A percentile compares a stretch with the other conserved stretches of the same genome.
Conservation (phyloP, 2,113 vertebrate genomes). For the Ceyx cyanopectus region DNA sequence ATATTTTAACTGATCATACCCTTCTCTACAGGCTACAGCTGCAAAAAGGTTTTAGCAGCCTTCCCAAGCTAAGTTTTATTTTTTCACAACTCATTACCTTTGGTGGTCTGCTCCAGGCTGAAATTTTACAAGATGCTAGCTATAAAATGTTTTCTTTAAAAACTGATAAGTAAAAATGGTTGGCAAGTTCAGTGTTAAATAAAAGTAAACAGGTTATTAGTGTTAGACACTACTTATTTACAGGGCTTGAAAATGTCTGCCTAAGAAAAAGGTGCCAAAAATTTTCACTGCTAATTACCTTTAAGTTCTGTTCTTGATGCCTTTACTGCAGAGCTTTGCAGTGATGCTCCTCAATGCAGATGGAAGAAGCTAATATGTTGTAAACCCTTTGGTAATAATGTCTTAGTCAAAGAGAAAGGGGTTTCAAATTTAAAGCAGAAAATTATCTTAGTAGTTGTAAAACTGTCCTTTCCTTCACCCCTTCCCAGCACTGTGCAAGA, state of each 20-base stretch:
- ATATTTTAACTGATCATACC: not conserved
- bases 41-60: not conserved
- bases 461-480: not conserved
- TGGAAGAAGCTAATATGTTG: not conserved
- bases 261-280: not conserved
- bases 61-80: conserved; percentile 4
- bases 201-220: not conserved
- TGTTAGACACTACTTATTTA: not conserved
- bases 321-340: not conserved
- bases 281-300: not conserved
- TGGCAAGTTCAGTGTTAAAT: not conserved
- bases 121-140: conserved; percentile 9
- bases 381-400: not conserved
- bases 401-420: not conserved
- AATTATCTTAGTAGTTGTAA: not conserved
- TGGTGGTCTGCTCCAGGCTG: not conserved
- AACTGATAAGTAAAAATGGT: not conserved
- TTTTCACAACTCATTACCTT: conserved; percentile 14
- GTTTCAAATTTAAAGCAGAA: not conserved
- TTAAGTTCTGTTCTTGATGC: not conserved
- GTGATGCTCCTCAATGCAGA: not conserved
- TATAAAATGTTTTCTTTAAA: conserved; percentile 3
- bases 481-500: fast-evolving
- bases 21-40: not conserved
- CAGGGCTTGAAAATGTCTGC: not conserved